Percentiles rank a stretch among this genome's conserved stretches.
Evolutionary conservation across 2,888 invertebrate species (phyloP).

Genomic region (Drosophila multiciliata): DNA sequence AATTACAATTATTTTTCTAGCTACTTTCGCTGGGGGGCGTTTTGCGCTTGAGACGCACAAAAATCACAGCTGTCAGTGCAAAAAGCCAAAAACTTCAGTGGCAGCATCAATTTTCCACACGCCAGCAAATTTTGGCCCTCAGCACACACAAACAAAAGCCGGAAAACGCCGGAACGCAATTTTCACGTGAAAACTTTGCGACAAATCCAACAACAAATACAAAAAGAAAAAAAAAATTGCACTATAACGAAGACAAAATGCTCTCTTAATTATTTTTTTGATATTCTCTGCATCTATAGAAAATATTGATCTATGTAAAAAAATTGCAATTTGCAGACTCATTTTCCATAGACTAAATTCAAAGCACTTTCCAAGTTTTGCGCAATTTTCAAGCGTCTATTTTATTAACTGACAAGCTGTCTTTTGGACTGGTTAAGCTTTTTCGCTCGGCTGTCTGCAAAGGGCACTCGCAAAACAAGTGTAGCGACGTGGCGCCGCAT

Average conservation of each 20-base stretch:
- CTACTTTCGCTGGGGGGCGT: constrained; percentile 41
- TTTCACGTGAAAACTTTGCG: constrained; percentile 75
- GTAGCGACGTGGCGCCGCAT: constrained; percentile 57
- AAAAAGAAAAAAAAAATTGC: constrained; percentile 47
- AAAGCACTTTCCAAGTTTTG: not conserved
- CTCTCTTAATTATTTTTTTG: constrained; percentile 28
- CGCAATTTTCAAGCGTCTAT: not conserved
- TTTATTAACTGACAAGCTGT: constrained; percentile 6
- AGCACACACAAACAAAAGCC: constrained; percentile 27
- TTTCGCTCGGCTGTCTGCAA: not conserved
- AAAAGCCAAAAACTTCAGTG: constrained; percentile 79
- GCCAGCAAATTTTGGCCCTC: constrained; percentile 59
- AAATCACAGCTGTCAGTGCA: constrained; percentile 79
- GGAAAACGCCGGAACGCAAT: constrained; percentile 60
- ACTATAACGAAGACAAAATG: constrained; percentile 45
- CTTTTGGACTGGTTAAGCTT: constrained; percentile 21
- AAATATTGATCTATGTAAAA: not conserved
- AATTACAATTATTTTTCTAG: constrained; percentile 75
- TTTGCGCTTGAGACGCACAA: constrained; percentile 60
- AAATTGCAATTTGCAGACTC: not conserved
- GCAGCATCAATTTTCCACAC: constrained; percentile 76
- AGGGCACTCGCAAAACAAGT: constrained; percentile 52
- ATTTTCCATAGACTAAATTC: not conserved
- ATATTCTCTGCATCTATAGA: not conserved
- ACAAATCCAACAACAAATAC: constrained; percentile 47